Evolutionary conservation across 2,888 invertebrate species (phyloP), one percentile per base, ranked within the genome.

Genomic region (Eristalinus sepulchralis): DNA sequence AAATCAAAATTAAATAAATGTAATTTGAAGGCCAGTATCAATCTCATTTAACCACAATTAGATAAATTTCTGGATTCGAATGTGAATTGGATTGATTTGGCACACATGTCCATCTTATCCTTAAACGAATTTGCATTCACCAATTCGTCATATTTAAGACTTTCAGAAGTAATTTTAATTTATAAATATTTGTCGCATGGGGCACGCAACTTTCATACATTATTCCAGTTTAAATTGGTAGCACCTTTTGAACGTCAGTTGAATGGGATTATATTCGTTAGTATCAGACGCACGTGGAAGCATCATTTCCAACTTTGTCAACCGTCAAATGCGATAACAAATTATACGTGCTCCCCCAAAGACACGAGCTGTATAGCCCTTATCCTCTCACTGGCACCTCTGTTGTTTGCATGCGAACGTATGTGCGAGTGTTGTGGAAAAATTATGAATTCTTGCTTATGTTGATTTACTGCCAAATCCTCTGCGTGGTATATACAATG

Each of bases 381-480:
- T 27, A 39, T 11, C 31, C 64, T 27, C 71, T 79, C 11, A n/a
- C 27, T 20, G 72, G 34, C 72, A 31, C 63, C 78, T 1, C 20
- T 70, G 78, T 36, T 47, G 47, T 47, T 47, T 17, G 47, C 8
- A 9, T 9, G 8, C 47, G 5, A 47, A 17, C 0, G 47, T 47
- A 17, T 47, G 47, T 47, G 17, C 17, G 8, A 47, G 17, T 47
- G 4, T 9, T 39, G 2, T n/a, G 57, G n/a, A 62, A 34, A 68
- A 62, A 62, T 60, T 67, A 53, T 62, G 68, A 53, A 36, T 68
- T 77, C 68, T 24, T n/a, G 36, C 36, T 63, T 34, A 39, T 33
- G 10, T 27, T 57, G 27, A 36, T 79, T 71, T 79, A 79, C 66
- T 70, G 11, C 59, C 20, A 68, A 60, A 77, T 77, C 77, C 67